A percentile compares a stretch with the other conserved stretches of the same genome.
phyloP scores from a whole-genome alignment of 2,113 vertebrate species.

The Diadophis punctatus region DNA sequence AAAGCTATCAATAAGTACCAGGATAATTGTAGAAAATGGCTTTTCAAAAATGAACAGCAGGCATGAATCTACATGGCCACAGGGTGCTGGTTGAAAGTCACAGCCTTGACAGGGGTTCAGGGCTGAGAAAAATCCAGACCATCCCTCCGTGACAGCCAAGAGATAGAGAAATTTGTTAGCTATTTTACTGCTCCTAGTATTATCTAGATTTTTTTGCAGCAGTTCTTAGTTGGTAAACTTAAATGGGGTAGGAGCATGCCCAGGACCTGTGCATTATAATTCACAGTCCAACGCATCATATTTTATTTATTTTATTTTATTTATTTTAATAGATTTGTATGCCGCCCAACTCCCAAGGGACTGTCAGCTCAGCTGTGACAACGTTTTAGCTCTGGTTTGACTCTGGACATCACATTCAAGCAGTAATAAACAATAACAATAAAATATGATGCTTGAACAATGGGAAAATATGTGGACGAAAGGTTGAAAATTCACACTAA shows the following conservation, averaged over 20 bases:
- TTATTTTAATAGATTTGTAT: no score
- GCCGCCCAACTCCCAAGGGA: no score
- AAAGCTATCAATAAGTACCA: conserved; percentile 73
- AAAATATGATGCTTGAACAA: no score
- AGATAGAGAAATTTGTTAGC: background rate
- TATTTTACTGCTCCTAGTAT: background rate
- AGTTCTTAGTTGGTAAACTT: conserved; percentile 16
- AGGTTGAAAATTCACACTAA: no score
- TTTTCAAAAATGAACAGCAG: conserved; percentile 62
- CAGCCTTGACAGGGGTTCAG: background rate
- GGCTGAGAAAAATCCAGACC: background rate
- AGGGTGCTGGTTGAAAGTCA: conserved; percentile 62
- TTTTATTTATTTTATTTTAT: no score
- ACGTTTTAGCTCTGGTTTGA: conserved; percentile 55
- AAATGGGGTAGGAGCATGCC: conserved; percentile 51
- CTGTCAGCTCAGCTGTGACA: conserved; percentile 49
- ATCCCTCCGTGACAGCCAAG: background rate
- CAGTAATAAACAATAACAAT: conserved; percentile 1
- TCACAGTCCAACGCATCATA: conserved; percentile 51
- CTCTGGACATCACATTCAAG: conserved; percentile 36
- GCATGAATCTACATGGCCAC: conserved; percentile 54
- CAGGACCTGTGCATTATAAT: conserved; percentile 58
- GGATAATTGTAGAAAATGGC: conserved; percentile 62
- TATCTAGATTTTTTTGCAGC: background rate
- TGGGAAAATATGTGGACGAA: no score